phyloP scores from a whole-genome alignment of 2,888 invertebrate species.

The Hirtodrosophila cameraria region DNA sequence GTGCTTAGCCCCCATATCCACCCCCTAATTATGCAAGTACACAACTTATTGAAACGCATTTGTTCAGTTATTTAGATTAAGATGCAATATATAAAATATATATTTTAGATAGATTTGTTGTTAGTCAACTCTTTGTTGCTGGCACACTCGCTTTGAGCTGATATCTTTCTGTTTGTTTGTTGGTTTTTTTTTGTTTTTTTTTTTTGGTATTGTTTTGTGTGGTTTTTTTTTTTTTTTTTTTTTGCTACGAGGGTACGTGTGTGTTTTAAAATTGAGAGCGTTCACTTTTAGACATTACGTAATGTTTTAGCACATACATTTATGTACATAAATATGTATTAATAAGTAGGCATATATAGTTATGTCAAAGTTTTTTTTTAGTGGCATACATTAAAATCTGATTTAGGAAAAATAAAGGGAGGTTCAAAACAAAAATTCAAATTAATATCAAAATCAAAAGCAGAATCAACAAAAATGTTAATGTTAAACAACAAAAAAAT shows the following conservation, averaged over 20 bases:
- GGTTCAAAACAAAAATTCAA: constrained; percentile 2
- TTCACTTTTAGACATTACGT: constrained; percentile 61
- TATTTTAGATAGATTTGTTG: neutral
- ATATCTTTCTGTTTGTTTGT: constrained; percentile 16
- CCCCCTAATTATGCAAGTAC: constrained; percentile 32
- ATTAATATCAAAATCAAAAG: constrained; percentile 8
- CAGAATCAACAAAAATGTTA: constrained; percentile 3
- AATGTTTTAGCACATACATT: constrained; percentile 71
- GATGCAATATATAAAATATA: constrained; percentile 12
- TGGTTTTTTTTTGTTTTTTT: neutral
- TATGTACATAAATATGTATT: constrained; percentile 66
- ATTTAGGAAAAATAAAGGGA: constrained; percentile 25
- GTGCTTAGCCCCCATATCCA: constrained; percentile 55
- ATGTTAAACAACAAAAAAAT: constrained; percentile 10
- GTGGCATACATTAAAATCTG: constrained; percentile 75
- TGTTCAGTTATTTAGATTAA: constrained; percentile 24
- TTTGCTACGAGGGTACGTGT: constrained; percentile 24
- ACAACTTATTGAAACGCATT: constrained; percentile 42
- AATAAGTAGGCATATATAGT: constrained; percentile 54
- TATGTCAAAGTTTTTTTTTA: constrained; percentile 67
- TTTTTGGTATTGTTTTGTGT: constrained; percentile 7
- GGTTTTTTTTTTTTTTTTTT: constrained; percentile 1
- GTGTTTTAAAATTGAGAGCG: constrained; percentile 47
- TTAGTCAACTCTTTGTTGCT: too few relatives aligned
- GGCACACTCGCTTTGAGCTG: constrained; percentile 8